Percentiles rank a stretch among this genome's conserved stretches.
Conservation (phyloP, 2,888 invertebrate genomes). For the Thelaira solivaga region DNA sequence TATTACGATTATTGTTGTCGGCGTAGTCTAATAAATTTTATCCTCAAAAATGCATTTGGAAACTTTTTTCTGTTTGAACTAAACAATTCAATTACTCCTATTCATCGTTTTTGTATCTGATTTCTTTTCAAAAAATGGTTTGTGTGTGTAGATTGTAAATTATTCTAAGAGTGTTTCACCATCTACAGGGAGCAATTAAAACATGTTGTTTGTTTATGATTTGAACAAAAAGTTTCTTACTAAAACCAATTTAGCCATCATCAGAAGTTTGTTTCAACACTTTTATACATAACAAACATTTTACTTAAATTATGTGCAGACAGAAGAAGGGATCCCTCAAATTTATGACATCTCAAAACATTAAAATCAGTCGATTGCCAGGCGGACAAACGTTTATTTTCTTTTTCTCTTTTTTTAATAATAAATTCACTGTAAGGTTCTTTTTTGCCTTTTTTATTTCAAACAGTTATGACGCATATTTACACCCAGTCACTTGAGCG, state of each 20-base stretch:
- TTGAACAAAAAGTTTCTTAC: constrained; percentile 43
- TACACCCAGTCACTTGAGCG: constrained; percentile 62
- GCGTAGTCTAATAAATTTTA: constrained; percentile 48
- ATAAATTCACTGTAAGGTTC: constrained; percentile 7
- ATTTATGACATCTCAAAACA: constrained; percentile 67
- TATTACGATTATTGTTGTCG: constrained; percentile 7
- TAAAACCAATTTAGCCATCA: constrained; percentile 64
- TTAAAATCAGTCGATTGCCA: constrained; percentile 54
- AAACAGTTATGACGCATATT: constrained; percentile 55
- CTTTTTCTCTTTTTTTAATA: too few species aligned
- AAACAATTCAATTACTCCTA: constrained; percentile 48
- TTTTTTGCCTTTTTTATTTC: constrained; percentile 14
- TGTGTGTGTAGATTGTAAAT: not conserved
- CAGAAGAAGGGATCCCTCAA: constrained; percentile 64
- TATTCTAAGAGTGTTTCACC: not conserved
- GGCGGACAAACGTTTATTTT: constrained; percentile 33
- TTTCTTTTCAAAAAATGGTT: not conserved
- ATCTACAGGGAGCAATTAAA: constrained; percentile 68
- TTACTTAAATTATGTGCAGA: constrained; percentile 50
- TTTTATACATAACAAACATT: constrained; percentile 47
- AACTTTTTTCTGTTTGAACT: not conserved
- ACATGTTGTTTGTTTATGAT: constrained; percentile 75
- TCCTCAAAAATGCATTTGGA: not conserved
- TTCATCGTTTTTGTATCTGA: not conserved
- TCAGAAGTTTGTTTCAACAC: constrained; percentile 67